Percentiles rank a stretch among this genome's conserved stretches.
Evolutionary conservation across 2,113 vertebrate genomes (phyloP).

Genomic region (Indicator maculatus): DNA sequence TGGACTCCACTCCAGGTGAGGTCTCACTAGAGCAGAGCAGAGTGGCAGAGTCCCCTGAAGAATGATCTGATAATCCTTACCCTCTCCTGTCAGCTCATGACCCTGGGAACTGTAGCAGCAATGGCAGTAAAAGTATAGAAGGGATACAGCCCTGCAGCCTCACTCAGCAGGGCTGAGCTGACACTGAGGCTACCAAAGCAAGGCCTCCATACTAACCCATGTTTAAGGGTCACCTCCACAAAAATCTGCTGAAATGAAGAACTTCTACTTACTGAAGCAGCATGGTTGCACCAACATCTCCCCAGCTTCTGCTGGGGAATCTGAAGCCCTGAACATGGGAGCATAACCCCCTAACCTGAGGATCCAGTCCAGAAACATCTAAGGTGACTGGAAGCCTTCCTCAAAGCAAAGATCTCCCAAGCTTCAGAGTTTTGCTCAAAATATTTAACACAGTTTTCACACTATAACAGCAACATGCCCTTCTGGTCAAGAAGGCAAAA

Average conservation of each 20-base stretch:
- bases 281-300: neutral
- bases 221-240: neutral
- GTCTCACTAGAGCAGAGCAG: too few relatives aligned
- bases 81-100: neutral
- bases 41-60: neutral
- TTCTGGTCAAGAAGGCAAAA: too few relatives aligned
- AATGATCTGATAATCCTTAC: neutral
- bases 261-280: neutral
- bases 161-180: neutral
- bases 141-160: neutral
- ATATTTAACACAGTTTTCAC: neutral
- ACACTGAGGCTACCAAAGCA: neutral
- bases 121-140: neutral
- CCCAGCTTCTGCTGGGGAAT: neutral
- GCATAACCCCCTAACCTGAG: neutral
- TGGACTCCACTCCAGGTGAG: too few relatives aligned
- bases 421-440: neutral
- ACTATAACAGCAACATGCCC: neutral
- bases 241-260: neutral
- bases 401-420: neutral
- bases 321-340: fast-evolving
- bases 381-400: neutral
- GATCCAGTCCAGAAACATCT: neutral
- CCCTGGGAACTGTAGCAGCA: neutral
- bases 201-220: neutral